These are phyloP conservation scores for Cordilura impudica DNA, from an alignment of 2,888 invertebrate species.

Conservation along the genomic window DNA sequence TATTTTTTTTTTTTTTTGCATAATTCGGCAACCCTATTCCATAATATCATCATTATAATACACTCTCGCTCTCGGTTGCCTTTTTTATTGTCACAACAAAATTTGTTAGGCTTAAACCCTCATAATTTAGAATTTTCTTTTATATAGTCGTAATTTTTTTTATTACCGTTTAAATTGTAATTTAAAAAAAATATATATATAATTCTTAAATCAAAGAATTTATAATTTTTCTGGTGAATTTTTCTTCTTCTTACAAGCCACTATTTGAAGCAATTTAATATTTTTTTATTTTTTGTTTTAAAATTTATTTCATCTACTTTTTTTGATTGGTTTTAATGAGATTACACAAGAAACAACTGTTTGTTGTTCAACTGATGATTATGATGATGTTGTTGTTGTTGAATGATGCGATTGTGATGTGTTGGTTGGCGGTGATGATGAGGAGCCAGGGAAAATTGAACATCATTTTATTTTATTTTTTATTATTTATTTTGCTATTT, in stretches of 20 bases:
- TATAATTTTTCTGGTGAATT: neutral
- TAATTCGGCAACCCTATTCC: neutral
- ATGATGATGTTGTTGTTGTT: slow-evolving; percentile 24
- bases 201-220: neutral
- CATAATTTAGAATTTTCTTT: neutral
- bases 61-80: neutral
- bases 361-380: slow-evolving; percentile 16
- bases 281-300: slow-evolving; percentile 23
- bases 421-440: neutral
- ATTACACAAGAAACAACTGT: slow-evolving; percentile 57
- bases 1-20: no score
- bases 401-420: neutral
- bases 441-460: neutral
- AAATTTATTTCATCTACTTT: slow-evolving; percentile 42
- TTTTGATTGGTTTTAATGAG: slow-evolving; percentile 60
- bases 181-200: no score
- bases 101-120: slow-evolving; percentile 19
- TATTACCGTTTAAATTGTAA: slow-evolving; percentile 18
- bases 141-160: no score
- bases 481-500: neutral
- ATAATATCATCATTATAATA: neutral
- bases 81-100: neutral
- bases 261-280: slow-evolving; percentile 33
- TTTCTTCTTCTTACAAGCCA: neutral
- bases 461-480: neutral